Evolutionary conservation across 2,888 invertebrate genomes (phyloP).

Genomic region (Pandemis cinnamomeana): DNA sequence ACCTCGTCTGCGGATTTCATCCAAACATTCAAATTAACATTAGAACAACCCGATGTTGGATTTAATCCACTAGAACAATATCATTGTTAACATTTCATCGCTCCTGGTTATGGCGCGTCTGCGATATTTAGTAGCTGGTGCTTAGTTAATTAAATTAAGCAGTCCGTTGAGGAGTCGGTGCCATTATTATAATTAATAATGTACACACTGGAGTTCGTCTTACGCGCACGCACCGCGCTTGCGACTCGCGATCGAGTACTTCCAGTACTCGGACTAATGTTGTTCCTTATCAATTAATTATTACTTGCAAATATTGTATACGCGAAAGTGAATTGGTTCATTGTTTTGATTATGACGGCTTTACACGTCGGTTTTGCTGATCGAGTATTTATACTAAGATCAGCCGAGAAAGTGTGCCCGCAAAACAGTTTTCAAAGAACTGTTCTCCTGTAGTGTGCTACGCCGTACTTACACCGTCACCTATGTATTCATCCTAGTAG

Average conservation of each 20-base stretch:
- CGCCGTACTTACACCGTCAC: no score
- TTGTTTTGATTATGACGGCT: background rate
- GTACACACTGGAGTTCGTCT: constrained; percentile 46
- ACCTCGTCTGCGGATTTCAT: constrained; percentile 68
- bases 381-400: no score
- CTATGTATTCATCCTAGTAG: no score
- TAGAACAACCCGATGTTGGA: constrained; percentile 66
- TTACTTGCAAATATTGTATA: background rate
- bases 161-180: constrained; percentile 63
- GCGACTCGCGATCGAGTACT: background rate
- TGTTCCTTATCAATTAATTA: background rate
- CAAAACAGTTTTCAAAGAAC: no score
- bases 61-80: constrained; percentile 78
- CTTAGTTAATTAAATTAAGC: constrained; percentile 77
- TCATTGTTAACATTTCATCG: constrained; percentile 79
- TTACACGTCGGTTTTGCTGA: background rate
- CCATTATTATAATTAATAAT: constrained; percentile 77
- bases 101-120: constrained; percentile 68
- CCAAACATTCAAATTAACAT: constrained; percentile 77
- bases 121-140: constrained; percentile 69
- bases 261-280: background rate
- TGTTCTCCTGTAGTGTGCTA: no score
- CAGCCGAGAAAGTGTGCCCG: no score
- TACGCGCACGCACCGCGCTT: background rate
- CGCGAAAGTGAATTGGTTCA: background rate